Percentiles rank a stretch among this genome's conserved stretches.
phyloP scores from a whole-genome alignment of 2,113 vertebrate species.

The Rhinopomastus cyanomelas region DNA sequence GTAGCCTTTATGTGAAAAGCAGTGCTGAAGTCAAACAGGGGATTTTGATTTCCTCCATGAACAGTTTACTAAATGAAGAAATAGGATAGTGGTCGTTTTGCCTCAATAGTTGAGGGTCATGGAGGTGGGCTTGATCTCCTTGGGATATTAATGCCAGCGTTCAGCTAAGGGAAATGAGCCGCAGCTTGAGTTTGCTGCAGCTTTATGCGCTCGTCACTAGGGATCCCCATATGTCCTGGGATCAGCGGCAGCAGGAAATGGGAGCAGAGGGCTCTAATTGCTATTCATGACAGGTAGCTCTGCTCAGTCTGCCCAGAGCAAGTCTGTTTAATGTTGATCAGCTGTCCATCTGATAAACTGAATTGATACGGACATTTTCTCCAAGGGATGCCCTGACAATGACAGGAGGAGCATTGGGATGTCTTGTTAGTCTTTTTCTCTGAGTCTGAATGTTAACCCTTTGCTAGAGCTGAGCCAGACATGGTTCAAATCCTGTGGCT shows the following conservation, averaged over 20 bases:
- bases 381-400: slow-evolving; percentile 71
- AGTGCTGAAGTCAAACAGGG: slow-evolving; percentile 51
- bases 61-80: slow-evolving; percentile 80
- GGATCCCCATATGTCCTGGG: slow-evolving; percentile 81
- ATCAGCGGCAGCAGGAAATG: slow-evolving; percentile 67
- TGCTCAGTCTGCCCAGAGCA: slow-evolving; percentile 76
- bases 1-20: slow-evolving; percentile 68
- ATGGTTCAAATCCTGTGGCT: not conserved
- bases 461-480: slow-evolving; percentile 20
- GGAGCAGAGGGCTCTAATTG: slow-evolving; percentile 77
- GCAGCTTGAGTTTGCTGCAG: slow-evolving; percentile 71
- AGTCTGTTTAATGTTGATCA: slow-evolving; percentile 81
- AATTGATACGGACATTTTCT: slow-evolving; percentile 74
- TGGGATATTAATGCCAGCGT: slow-evolving; percentile 82
- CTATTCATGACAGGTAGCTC: slow-evolving; percentile 77
- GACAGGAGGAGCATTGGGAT: slow-evolving; percentile 70
- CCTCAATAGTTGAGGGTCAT: slow-evolving; percentile 73
- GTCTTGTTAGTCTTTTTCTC: slow-evolving; percentile 73
- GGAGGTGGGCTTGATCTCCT: slow-evolving; percentile 75
- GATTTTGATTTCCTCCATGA: slow-evolving; percentile 78
- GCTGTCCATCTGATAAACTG: slow-evolving; percentile 78
- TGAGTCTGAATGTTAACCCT: slow-evolving; percentile 67
- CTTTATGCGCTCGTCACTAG: slow-evolving; percentile 78
- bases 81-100: slow-evolving; percentile 73
- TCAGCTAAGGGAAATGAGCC: slow-evolving; percentile 82